Base-by-base conservation (phyloP, 1,140 invertebrate genomes). In the Lasaia peninsularis region DNA sequence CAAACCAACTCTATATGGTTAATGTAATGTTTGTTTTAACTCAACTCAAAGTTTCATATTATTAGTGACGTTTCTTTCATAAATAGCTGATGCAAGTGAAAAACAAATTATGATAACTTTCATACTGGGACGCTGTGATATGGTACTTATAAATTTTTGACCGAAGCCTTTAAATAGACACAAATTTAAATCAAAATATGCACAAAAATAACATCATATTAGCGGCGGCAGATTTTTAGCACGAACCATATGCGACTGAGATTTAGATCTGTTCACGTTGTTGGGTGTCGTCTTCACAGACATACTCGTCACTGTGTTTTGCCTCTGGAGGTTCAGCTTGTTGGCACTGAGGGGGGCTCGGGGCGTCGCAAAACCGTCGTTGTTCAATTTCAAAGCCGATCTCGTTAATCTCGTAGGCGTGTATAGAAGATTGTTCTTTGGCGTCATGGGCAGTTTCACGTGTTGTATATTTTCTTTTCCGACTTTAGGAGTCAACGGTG, bases 381-480 rank as follows among this genome's bases (percentile, higher is more conserved):
- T 73, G 34, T 82, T 83, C 1, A 85, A 16, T 55, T 84, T 87
- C 2, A 79, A 52, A 6, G 79, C 76, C 0, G 84, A 87, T 50
- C 84, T 52, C 1, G 84, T 87, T 0, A 87, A 60, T 28, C 80
- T 69, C 0, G 75, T 80, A 0, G 84, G 84, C 1, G 84, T 87
- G 14, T 66, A 68, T 10, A 76, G 9, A 0, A 80, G 60, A 52
- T 74, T 78, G 18, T 33, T 74, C 49, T 80, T 83, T 2, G 78
- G 76, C 1, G 76, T 84, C 32, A 69, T 63, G 0, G 51, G 60
- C 4, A 65, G 34, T 40, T 78, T 78, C 2, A 52, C 16, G 56
- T 78, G 67, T 49, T 81, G 78, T 5, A 82, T 75, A 34, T 86
- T 86, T 51, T 87, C 80, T 37, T 86, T 86, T 0, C 71, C 82